A percentile compares a stretch with the other conserved stretches of the same genome.
Evolutionary conservation across 2,113 vertebrate species (phyloP).

Genomic region (Lepus timidus): DNA sequence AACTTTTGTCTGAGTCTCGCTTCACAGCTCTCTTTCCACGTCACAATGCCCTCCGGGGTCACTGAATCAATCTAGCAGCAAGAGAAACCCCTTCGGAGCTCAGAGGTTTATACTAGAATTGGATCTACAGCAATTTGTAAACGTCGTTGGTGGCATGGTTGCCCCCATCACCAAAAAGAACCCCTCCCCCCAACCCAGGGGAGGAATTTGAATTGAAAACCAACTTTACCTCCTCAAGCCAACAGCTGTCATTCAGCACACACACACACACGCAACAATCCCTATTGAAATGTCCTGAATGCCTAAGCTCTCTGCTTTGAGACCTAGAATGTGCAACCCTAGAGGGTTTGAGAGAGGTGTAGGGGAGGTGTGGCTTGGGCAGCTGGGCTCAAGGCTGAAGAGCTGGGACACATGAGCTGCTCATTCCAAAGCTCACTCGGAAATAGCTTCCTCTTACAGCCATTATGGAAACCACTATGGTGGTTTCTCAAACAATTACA

Average conservation of each 20-base stretch:
- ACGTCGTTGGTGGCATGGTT: conserved; percentile 73
- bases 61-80: conserved; percentile 46
- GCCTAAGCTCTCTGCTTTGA: neutral
- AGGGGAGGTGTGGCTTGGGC: neutral
- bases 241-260: neutral
- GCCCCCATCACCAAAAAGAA: neutral
- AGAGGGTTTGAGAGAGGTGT: neutral
- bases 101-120: conserved; percentile 39
- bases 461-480: neutral
- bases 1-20: conserved; percentile 78
- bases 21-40: neutral
- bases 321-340: neutral
- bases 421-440: neutral
- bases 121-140: conserved; percentile 82
- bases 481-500: neutral
- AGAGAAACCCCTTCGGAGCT: neutral
- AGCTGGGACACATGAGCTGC: neutral
- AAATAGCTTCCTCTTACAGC: neutral
- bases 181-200: neutral
- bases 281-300: neutral
- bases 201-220: conserved; percentile 42
- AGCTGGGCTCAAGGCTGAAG: neutral
- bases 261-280: too few relatives aligned
- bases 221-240: conserved; percentile 1
- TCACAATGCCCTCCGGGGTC: conserved; percentile 62